Percentiles rank a stretch among this genome's conserved stretches.
phyloP scores from a whole-genome alignment of 1,140 invertebrate species.

The Drosophila mojavensis region DNA sequence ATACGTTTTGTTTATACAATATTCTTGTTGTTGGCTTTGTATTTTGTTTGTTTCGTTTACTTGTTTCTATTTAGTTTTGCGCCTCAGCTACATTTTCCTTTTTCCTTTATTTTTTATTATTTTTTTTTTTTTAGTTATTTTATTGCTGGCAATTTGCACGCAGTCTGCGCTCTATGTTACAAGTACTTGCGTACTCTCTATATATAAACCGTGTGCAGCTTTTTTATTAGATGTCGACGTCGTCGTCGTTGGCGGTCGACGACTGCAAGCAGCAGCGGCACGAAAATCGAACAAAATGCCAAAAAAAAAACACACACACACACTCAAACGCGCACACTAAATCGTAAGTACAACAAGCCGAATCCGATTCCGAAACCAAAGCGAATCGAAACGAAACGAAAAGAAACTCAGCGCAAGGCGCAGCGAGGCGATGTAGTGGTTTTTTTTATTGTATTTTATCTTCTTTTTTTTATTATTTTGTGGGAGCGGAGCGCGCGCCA shows the following conservation, averaged over 20 bases:
- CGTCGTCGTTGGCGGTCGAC: conserved; percentile 52
- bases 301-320: conserved; percentile 49
- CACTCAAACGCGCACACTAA: conserved; percentile 15
- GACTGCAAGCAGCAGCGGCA: conserved; percentile 49
- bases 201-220: conserved; percentile 60
- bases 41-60: conserved; percentile 25
- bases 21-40: neutral
- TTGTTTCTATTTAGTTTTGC: conserved; percentile 8
- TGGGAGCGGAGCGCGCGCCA: conserved; percentile 67
- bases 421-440: conserved; percentile 35
- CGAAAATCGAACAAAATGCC: conserved; percentile 81
- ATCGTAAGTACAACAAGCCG: conserved; percentile 62
- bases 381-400: conserved; percentile 49
- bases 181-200: conserved; percentile 37
- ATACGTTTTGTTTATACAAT: conserved; percentile 43
- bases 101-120: conserved; percentile 16
- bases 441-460: neutral
- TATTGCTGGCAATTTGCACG: conserved; percentile 47
- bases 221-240: conserved; percentile 72
- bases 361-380: conserved; percentile 66
- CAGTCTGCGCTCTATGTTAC: conserved; percentile 39
- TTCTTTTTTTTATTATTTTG: conserved; percentile 16
- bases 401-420: conserved; percentile 63
- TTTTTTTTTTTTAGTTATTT: conserved; percentile 36
- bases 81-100: neutral